Evolutionary conservation across 2,888 invertebrate genomes (phyloP), one percentile per base, ranked within the genome.

Genomic region (Hipparchia sbordonii): DNA sequence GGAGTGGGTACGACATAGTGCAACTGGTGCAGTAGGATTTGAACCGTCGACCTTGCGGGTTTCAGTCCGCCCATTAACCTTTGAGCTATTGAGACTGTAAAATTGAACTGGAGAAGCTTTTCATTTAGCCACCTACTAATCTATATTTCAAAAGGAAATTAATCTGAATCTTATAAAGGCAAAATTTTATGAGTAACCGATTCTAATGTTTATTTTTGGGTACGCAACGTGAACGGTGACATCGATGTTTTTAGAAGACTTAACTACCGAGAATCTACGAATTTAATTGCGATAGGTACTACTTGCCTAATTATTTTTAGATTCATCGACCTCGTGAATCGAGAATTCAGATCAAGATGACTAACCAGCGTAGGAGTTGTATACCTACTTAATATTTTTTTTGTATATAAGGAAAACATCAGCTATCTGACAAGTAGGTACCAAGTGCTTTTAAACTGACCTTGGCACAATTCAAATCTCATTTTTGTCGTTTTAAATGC

Each of bases 161-260:
- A 39, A 39, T 39, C 39, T 39, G 48, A 8, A 8, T 23, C 57
- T 23, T 57, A 57, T 2, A 23, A 57, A 57, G 7, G 6, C 23
- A 72, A 69, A 54, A 45, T n/a, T 39, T 39, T 39, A 76, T 90
- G 90, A 91, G 82, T 91, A 89, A 91, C 82, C 76, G 80, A 78
- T 45, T 77, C 79, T 82, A 83, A 81, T 79, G 77, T 81, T 79
- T 77, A 82, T 82, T 85, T 86, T 82, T 23, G 23, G 23, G 23
- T 23, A 85, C 83, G 79, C 79, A 84, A 81, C 85, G 85, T 87
- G 82, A 86, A 84, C 73, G 67, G 51, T 56, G 68, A 69, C 69
- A 59, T 72, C 57, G 54, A 67, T 79, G 79, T 75, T 79, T 75
- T 77, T 70, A 70, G 76, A 74, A 39, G 39, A 39, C 39, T 70